Percentiles rank a stretch among this genome's conserved stretches.
Conservation (phyloP, 2,113 vertebrate species). For the Otolemur garnettii region DNA sequence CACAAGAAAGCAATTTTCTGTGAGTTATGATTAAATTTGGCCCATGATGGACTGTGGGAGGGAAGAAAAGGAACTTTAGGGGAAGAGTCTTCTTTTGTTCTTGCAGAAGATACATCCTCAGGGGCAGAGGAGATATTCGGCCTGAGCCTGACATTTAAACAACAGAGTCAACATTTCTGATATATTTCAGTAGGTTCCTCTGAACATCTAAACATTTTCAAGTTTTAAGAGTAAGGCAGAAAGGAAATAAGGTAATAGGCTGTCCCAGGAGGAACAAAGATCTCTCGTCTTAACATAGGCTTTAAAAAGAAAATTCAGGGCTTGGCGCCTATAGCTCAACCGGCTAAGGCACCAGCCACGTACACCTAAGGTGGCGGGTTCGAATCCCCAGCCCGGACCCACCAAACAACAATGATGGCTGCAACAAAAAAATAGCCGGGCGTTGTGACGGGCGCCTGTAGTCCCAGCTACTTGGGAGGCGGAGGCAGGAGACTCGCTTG, state of each 20-base stretch:
- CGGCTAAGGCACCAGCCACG: no score
- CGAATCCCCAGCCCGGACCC: no score
- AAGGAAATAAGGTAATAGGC: neutral
- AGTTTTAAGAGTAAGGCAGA: conserved; percentile 3
- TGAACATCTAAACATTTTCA: neutral
- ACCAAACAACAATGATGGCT: no score
- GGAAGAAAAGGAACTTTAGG: neutral
- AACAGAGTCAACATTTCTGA: neutral
- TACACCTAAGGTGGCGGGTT: no score
- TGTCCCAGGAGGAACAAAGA: neutral
- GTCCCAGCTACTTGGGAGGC: no score
- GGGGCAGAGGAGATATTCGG: neutral
- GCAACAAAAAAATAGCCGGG: no score
- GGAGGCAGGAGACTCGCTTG: no score
- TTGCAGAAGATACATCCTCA: neutral
- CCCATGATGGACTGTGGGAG: neutral
- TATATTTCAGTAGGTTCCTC: neutral
- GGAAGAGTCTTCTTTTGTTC: neutral
- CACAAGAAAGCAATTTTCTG: conserved; percentile 28
- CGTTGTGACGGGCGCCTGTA: no score
- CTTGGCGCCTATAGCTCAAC: no score
- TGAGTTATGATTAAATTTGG: neutral
- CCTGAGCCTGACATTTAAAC: neutral
- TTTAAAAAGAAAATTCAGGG: conserved; percentile 38
- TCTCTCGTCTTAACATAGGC: neutral